Percentiles rank a stretch among this genome's conserved stretches.
Conservation (phyloP, 1,140 invertebrate genomes). For the Apis florea region DNA sequence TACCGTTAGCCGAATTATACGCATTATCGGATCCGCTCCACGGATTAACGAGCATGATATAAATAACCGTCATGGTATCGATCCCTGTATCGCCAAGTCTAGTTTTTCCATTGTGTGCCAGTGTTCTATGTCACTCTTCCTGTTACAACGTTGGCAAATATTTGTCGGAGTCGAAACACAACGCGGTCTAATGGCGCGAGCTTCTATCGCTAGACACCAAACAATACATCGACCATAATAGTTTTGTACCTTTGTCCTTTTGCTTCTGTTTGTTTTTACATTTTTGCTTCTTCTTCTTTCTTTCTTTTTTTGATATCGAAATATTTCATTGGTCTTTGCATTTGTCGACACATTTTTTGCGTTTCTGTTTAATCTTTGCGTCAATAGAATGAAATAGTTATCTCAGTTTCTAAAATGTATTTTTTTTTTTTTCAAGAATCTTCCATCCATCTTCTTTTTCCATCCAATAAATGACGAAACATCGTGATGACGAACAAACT, state of each 20-base stretch:
- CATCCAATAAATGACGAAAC: too few relatives aligned
- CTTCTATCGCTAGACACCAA: conserved; percentile 9
- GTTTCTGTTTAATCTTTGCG: neutral
- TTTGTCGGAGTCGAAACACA: conserved; percentile 54
- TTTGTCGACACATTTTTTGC: neutral
- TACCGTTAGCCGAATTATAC: conserved; percentile 1
- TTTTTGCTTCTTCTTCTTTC: neutral
- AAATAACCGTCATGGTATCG: conserved; percentile 54
- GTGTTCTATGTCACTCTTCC: conserved; percentile 38
- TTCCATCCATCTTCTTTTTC: too few relatives aligned
- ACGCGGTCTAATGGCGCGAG: conserved; percentile 53
- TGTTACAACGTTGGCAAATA: conserved; percentile 58
- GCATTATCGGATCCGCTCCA: neutral
- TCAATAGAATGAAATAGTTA: neutral
- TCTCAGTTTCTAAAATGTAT: neutral
- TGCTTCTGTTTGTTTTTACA: neutral
- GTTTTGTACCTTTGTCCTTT: neutral
- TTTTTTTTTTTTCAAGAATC: neutral
- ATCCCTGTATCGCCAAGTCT: conserved; percentile 29
- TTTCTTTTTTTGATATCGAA: neutral
- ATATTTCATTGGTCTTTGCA: neutral
- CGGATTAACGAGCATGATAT: conserved; percentile 28
- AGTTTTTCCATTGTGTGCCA: conserved; percentile 41
- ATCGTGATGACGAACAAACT: too few relatives aligned
- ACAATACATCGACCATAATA: conserved; percentile 35